Evolutionary conservation across 2,113 vertebrate genomes (phyloP).

Genomic region (Vulpes lagopus): DNA sequence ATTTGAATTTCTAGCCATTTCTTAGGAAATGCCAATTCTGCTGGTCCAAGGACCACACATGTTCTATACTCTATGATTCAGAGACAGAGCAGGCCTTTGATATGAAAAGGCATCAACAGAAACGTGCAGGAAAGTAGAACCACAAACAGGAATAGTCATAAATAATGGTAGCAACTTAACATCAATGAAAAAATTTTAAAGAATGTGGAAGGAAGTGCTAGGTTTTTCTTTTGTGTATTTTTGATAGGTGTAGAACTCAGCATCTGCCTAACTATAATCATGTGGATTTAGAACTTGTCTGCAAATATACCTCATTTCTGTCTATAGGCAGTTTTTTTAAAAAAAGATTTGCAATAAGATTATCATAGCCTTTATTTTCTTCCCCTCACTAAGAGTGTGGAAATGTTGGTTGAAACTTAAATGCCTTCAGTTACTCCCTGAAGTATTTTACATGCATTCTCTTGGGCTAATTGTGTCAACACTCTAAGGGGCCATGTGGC

Average conservation of each 20-base stretch:
- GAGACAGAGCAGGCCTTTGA: not conserved
- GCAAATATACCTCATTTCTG: not conserved
- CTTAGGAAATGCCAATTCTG: not conserved
- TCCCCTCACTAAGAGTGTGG: not conserved
- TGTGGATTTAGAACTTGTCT: not conserved
- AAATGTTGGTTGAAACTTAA: constrained; percentile 1
- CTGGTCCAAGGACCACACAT: constrained; percentile 28
- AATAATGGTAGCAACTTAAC: not conserved
- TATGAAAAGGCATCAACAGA: constrained; percentile 8
- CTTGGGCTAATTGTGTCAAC: not conserved
- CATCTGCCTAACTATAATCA: not conserved
- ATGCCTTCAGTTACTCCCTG: not conserved
- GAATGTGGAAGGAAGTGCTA: not conserved
- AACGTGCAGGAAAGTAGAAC: constrained; percentile 37
- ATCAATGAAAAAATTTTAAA: not conserved
- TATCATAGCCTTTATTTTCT: constrained; percentile 29
- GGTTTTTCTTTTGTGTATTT: constrained; percentile 40
- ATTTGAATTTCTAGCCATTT: constrained; percentile 31
- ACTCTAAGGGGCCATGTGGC: not conserved
- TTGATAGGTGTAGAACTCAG: not conserved
- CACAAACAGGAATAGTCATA: not conserved
- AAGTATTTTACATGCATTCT: not conserved
- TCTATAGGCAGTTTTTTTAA: not conserved
- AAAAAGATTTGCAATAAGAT: not conserved
- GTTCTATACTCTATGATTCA: not conserved